Conservation (phyloP, 2,888 invertebrate species). For the Sacculina carcini region DNA sequence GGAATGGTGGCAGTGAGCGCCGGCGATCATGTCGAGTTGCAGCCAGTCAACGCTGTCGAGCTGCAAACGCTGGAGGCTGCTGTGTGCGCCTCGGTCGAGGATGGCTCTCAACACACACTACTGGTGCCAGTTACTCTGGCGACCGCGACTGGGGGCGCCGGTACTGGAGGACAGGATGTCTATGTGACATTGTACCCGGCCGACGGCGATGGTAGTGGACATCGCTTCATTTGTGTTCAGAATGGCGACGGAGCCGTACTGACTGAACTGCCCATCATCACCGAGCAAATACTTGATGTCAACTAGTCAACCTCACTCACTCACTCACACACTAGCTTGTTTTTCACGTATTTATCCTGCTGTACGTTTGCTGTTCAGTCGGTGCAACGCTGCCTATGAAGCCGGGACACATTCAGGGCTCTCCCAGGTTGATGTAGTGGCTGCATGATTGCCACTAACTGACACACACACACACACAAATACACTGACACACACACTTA, state of each 20-base stretch:
- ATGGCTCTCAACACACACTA: not conserved
- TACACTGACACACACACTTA: too few species aligned
- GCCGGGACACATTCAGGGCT: too few species aligned
- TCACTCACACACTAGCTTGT: too few species aligned
- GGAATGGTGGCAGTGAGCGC: not conserved
- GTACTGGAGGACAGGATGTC: not conserved
- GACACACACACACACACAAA: too few species aligned
- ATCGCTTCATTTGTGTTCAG: not conserved
- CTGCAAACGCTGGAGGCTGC: not conserved
- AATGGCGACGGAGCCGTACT: not conserved
- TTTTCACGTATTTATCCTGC: too few species aligned
- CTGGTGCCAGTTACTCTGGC: not conserved
- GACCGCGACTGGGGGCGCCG: not conserved
- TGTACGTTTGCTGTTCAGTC: too few species aligned
- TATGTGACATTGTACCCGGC: slow-evolving; percentile 1
- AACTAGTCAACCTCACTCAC: too few species aligned
- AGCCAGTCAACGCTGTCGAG: not conserved
- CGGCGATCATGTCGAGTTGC: slow-evolving; percentile 1
- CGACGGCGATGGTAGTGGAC: not conserved
- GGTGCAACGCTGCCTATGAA: too few species aligned
- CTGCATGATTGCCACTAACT: too few species aligned
- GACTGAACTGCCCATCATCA: not conserved
- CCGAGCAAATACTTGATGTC: not conserved
- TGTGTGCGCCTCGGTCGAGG: not conserved
- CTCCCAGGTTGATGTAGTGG: too few species aligned